Evolutionary conservation across 2,888 invertebrate genomes (phyloP).

Genomic region (Eristalinus sepulchralis): DNA sequence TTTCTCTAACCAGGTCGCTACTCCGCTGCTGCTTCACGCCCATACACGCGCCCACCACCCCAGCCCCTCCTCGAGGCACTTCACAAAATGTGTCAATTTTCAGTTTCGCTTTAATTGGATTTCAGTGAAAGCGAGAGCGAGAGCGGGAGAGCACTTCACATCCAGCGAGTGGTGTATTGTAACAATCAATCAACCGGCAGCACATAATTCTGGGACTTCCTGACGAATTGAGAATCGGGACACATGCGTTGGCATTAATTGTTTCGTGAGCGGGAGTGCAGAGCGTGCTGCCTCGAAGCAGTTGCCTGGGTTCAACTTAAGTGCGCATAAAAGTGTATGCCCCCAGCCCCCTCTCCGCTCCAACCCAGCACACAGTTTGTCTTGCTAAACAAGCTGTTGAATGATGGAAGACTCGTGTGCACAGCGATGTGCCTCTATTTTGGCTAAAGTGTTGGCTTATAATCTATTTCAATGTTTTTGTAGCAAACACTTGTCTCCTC

Average conservation of each 20-base stretch:
- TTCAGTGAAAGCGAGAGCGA: background rate
- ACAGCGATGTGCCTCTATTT: constrained; percentile 41
- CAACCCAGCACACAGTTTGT: background rate
- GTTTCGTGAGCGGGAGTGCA: constrained; percentile 30
- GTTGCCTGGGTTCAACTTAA: constrained; percentile 17
- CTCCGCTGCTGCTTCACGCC: background rate
- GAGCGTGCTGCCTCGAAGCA: constrained; percentile 3
- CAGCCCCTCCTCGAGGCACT: background rate
- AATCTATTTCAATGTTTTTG: constrained; percentile 60
- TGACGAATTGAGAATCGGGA: constrained; percentile 45
- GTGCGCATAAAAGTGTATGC: background rate
- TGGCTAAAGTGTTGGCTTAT: constrained; percentile 39
- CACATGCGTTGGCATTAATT: constrained; percentile 28
- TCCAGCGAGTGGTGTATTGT: constrained; percentile 6
- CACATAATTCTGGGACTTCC: constrained; percentile 36
- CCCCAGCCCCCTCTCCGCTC: background rate
- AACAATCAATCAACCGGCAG: constrained; percentile 52
- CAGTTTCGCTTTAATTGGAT: background rate
- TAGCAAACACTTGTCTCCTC: constrained; percentile 38
- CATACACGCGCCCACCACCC: background rate
- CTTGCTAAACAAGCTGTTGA: constrained; percentile 56
- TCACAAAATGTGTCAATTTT: background rate
- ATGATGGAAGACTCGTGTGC: constrained; percentile 50
- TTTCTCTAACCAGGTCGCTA: background rate
- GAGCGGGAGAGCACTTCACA: background rate